Evolutionary conservation across 2,888 invertebrate genomes (phyloP).

Genomic region (Diaphora mendica): DNA sequence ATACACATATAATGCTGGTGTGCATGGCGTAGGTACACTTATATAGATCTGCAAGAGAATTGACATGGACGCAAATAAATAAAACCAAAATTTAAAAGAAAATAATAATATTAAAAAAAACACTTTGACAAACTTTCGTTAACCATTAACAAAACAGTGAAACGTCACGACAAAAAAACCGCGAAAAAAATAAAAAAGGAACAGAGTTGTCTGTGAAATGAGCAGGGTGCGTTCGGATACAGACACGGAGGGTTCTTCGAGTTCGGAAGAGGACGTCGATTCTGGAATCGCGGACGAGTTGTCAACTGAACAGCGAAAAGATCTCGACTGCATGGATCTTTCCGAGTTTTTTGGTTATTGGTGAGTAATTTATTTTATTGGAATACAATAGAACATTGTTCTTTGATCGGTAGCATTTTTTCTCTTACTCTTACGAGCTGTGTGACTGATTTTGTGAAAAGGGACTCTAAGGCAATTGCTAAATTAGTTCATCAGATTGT

Average conservation of each 20-base stretch:
- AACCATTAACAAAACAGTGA: neutral
- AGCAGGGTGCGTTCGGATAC: constrained; percentile 54
- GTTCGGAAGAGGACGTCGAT: constrained; percentile 79
- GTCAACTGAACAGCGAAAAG: constrained; percentile 46
- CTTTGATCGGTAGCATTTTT: too few relatives aligned
- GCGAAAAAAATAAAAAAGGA: constrained; percentile 17
- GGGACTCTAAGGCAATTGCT: too few relatives aligned
- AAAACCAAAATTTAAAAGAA: neutral
- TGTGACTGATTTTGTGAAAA: too few relatives aligned
- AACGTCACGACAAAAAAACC: neutral
- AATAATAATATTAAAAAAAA: neutral
- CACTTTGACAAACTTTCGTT: too few relatives aligned
- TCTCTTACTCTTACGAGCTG: too few relatives aligned
- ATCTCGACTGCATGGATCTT: constrained; percentile 79
- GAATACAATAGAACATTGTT: neutral
- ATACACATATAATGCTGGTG: too few relatives aligned
- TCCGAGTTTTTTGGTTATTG: constrained; percentile 78
- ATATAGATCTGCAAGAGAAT: too few relatives aligned
- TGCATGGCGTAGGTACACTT: too few relatives aligned
- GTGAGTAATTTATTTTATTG: constrained; percentile 61
- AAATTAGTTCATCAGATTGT: too few relatives aligned
- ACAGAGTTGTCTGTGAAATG: constrained; percentile 55
- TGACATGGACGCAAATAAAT: neutral
- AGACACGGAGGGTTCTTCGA: constrained; percentile 65
- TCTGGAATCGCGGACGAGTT: constrained; percentile 79